Evolutionary conservation across 2,113 vertebrate species (phyloP).

Genomic region (Petrocephalus microphthalmus): DNA sequence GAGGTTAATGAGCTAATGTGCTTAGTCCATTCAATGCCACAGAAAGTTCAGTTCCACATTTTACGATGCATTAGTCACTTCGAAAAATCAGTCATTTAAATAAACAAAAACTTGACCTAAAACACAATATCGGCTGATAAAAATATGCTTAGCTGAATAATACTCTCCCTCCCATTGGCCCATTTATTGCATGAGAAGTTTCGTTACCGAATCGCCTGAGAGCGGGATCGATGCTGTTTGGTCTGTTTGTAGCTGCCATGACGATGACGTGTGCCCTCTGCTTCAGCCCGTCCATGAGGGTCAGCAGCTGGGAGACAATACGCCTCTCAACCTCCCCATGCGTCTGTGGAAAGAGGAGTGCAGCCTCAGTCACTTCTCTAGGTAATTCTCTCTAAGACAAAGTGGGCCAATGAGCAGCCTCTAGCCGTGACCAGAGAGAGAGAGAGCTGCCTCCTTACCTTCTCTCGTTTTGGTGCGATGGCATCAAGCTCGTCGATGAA

Average conservation of each 20-base stretch:
- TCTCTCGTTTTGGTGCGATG: conserved; percentile 97
- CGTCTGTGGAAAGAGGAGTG: conserved; percentile 64
- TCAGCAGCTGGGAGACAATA: conserved; percentile 93
- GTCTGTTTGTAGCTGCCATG: conserved; percentile 98
- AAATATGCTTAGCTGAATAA: background rate
- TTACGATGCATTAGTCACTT: background rate
- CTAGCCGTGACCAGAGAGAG: background rate
- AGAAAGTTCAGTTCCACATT: background rate
- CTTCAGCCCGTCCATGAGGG: conserved; percentile 95
- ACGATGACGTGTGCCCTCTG: conserved; percentile 95
- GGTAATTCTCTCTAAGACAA: background rate
- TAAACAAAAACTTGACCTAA: background rate
- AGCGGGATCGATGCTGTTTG: conserved; percentile 96
- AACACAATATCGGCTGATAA: background rate
- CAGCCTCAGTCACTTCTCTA: background rate
- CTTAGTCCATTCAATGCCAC: background rate
- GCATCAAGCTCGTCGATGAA: conserved; percentile 98
- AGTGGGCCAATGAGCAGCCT: background rate
- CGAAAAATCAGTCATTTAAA: background rate
- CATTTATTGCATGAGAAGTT: background rate
- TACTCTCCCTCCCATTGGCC: background rate
- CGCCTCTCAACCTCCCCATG: conserved; percentile 94
- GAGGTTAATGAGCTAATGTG: background rate
- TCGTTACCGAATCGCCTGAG: conserved; percentile 85
- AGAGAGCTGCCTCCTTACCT: conserved; percentile 60